These are phyloP conservation scores for Toxotes chatareus DNA, from an alignment of 2,113 vertebrate species.

Conservation along the genomic window DNA sequence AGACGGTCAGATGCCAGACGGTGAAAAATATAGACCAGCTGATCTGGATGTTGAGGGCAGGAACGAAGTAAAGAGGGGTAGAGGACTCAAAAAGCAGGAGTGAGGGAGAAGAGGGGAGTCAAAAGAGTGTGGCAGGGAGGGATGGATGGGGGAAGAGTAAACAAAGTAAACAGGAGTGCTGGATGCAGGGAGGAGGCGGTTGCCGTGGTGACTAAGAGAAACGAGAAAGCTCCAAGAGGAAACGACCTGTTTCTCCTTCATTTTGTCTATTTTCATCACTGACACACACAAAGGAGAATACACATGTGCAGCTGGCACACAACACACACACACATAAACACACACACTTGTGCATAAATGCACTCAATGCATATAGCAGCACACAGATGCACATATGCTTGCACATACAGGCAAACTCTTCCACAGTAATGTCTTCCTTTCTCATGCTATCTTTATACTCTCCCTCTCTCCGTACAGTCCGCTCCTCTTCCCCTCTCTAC, in stretches of 20 bases:
- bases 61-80: constrained; percentile 36
- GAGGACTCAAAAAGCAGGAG: not conserved
- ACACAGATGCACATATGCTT: constrained; percentile 30
- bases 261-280: constrained; percentile 72
- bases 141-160: constrained; percentile 51
- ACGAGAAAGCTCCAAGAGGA: constrained; percentile 64
- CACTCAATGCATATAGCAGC: not conserved
- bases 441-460: constrained; percentile 66
- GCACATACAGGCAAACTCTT: constrained; percentile 35
- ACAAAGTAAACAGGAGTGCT: constrained; percentile 67
- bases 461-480: constrained; percentile 34
- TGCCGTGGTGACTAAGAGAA: constrained; percentile 76
- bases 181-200: constrained; percentile 69
- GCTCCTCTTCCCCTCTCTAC: constrained; percentile 11
- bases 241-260: constrained; percentile 77
- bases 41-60: constrained; percentile 6
- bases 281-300: constrained; percentile 37
- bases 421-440: constrained; percentile 54
- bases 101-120: constrained; percentile 20
- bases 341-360: constrained; percentile 25
- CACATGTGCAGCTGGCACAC: constrained; percentile 20
- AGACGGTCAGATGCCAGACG: not conserved
- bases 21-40: not conserved
- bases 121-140: constrained; percentile 42
- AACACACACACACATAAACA: constrained; percentile 21